Percentiles rank a stretch among this genome's conserved stretches.
Conservation (phyloP, 1,140 invertebrate species). For the Cylas formicarius region DNA sequence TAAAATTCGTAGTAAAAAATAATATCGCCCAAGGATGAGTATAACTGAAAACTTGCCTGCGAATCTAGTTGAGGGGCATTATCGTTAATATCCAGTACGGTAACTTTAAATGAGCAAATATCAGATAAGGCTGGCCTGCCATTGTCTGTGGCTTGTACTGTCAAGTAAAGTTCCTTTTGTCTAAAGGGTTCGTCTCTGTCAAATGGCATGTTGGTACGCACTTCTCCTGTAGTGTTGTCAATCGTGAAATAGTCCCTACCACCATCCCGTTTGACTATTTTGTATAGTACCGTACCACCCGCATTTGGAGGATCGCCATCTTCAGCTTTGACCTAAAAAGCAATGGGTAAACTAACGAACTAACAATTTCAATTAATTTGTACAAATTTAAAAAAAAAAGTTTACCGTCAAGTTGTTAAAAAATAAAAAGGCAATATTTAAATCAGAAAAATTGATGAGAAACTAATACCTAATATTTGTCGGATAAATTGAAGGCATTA, state of each 20-base stretch:
- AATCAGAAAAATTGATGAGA: too few relatives aligned
- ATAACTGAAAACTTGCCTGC: slow-evolving; percentile 40
- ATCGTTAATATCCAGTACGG: slow-evolving; percentile 82
- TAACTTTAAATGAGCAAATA: slow-evolving; percentile 81
- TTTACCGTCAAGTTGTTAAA: too few relatives aligned
- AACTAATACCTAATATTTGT: too few relatives aligned
- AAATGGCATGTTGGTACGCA: slow-evolving; percentile 65
- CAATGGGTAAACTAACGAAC: background rate
- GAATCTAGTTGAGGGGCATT: slow-evolving; percentile 81
- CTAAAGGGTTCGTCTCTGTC: slow-evolving; percentile 79
- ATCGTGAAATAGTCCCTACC: slow-evolving; percentile 73
- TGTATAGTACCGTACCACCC: slow-evolving; percentile 73
- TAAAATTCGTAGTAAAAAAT: slow-evolving; percentile 40
- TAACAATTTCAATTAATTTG: background rate
- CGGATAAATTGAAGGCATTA: too few relatives aligned
- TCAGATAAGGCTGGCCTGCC: slow-evolving; percentile 75
- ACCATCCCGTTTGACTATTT: slow-evolving; percentile 60
- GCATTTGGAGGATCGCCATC: slow-evolving; percentile 61
- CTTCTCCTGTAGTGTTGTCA: slow-evolving; percentile 62
- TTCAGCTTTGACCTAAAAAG: slow-evolving; percentile 43
- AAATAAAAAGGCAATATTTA: too few relatives aligned
- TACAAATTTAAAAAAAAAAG: too few relatives aligned
- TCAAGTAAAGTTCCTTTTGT: slow-evolving; percentile 76
- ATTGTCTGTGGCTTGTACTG: slow-evolving; percentile 77
- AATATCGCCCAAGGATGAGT: background rate